Conservation (phyloP, 2,888 invertebrate genomes). For the Leucophenga montana region DNA sequence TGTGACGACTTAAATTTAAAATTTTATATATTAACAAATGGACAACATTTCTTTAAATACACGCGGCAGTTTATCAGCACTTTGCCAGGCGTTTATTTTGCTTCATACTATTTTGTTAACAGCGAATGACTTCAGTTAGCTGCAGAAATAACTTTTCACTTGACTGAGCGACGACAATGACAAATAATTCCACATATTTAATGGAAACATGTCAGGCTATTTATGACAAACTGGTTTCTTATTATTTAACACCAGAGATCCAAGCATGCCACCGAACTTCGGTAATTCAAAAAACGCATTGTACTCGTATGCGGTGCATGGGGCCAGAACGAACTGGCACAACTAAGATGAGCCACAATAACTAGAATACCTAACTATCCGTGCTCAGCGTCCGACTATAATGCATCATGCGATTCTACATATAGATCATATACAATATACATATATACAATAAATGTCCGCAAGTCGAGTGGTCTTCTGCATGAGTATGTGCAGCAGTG, state of each 20-base stretch:
- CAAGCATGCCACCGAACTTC: not conserved
- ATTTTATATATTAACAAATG: too few species aligned
- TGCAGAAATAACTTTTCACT: conserved; percentile 54
- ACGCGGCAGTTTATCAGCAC: not conserved
- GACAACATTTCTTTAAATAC: too few species aligned
- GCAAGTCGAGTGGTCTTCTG: not conserved
- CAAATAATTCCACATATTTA: conserved; percentile 47
- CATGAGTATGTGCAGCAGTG: conserved; percentile 14
- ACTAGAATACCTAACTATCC: too few species aligned
- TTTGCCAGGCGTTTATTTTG: conserved; percentile 4
- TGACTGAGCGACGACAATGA: conserved; percentile 33
- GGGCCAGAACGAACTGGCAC: not conserved
- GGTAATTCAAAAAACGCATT: not conserved
- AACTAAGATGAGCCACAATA: too few species aligned
- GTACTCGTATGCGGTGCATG: too few species aligned
- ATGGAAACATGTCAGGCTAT: conserved; percentile 44
- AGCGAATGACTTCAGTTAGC: conserved; percentile 12
- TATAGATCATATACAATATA: conserved; percentile 2
- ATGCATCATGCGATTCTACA: not conserved
- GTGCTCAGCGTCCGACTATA: too few species aligned
- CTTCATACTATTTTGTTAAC: too few species aligned
- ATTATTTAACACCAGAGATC: conserved; percentile 40
- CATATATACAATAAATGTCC: conserved; percentile 20
- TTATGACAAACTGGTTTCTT: conserved; percentile 61
- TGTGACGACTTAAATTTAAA: too few species aligned